A percentile compares a stretch with the other conserved stretches of the same genome.
phyloP scores from a whole-genome alignment of 2,888 invertebrate species.

The Bibio marci region DNA sequence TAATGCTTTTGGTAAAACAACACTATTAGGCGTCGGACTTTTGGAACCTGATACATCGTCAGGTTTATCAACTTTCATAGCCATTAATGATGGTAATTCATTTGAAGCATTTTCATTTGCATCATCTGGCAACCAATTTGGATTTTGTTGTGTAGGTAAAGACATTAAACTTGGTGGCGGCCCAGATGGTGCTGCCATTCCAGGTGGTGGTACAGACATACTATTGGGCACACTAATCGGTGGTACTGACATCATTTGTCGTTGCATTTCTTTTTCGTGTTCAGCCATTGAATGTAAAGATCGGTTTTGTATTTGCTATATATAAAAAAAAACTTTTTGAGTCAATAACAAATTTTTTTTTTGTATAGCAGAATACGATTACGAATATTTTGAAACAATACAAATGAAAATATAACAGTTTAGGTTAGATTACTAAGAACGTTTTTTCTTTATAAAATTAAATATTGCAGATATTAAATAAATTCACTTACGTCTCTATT shows the following conservation, averaged over 20 bases:
- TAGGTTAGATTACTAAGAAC: too few species aligned
- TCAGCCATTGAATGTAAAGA: conserved; percentile 12
- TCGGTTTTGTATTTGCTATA: not conserved
- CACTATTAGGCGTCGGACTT: conserved; percentile 33
- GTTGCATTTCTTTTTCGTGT: conserved; percentile 17
- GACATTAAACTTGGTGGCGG: conserved; percentile 5
- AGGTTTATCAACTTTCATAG: conserved; percentile 48
- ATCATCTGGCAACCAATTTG: conserved; percentile 1
- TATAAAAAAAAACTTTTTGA: too few species aligned
- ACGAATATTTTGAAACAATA: too few species aligned
- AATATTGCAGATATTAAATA: too few species aligned
- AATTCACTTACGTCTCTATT: too few species aligned
- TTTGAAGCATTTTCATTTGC: conserved; percentile 10
- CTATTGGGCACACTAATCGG: conserved; percentile 3
- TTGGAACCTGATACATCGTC: conserved; percentile 29
- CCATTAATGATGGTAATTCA: conserved; percentile 36
- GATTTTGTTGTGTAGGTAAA: conserved; percentile 8
- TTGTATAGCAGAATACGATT: too few species aligned
- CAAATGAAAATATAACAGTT: too few species aligned
- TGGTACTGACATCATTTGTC: conserved; percentile 16
- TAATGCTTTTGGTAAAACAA: conserved; percentile 65
- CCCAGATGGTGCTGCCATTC: conserved; percentile 1
- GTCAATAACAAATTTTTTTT: too few species aligned
- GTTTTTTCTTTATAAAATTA: too few species aligned
- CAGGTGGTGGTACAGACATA: conserved; percentile 8